These are phyloP conservation scores for Sorex araneus DNA, from an alignment of 2,113 vertebrate species.

Conservation along the genomic window DNA sequence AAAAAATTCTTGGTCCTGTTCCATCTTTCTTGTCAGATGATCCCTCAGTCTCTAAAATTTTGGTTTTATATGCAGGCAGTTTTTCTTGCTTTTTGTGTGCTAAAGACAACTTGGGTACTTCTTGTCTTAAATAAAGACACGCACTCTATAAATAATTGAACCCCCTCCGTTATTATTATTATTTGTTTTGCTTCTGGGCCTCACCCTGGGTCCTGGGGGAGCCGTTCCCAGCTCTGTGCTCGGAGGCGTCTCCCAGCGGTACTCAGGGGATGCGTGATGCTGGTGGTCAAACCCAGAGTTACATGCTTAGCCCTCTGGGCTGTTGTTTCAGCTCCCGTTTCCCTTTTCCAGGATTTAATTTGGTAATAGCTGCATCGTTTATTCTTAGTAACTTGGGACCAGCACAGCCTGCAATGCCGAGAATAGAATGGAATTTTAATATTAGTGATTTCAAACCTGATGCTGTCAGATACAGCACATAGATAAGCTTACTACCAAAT, in stretches of 20 bases:
- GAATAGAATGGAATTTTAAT: slow-evolving; percentile 38
- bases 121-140: neutral
- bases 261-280: too few species aligned
- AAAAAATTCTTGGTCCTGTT: neutral
- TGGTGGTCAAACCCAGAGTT: too few species aligned
- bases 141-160: slow-evolving; percentile 40
- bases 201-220: too few species aligned
- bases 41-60: slow-evolving; percentile 4
- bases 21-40: neutral
- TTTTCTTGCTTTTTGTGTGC: slow-evolving; percentile 13
- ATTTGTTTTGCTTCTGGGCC: too few species aligned
- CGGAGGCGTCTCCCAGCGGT: too few species aligned
- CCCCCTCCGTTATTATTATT: too few species aligned
- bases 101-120: neutral
- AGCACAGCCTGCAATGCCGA: neutral
- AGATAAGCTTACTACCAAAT: too few species aligned
- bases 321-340: neutral
- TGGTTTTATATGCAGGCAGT: neutral
- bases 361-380: neutral
- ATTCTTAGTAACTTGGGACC: slow-evolving; percentile 18
- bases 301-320: too few species aligned
- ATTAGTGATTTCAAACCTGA: neutral
- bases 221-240: too few species aligned
- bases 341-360: slow-evolving; percentile 37
- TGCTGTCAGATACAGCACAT: too few species aligned